Percentiles rank a stretch among this genome's conserved stretches.
Conservation (phyloP, 2,888 invertebrate species). For the Lucinisca nassula region DNA sequence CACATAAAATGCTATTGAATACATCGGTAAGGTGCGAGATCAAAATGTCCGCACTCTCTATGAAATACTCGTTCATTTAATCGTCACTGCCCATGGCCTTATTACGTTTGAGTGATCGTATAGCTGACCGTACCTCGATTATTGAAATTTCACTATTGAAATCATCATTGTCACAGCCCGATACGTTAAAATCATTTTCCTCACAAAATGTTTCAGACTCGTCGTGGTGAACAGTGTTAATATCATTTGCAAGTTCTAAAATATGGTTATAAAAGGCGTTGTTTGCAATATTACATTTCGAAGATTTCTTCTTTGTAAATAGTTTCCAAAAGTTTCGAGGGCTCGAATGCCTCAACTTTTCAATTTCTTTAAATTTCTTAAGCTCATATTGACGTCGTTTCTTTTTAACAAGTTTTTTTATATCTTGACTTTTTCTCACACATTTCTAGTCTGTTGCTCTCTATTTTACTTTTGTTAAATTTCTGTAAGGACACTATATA, state of each 20-base stretch:
- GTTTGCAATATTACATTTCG: neutral
- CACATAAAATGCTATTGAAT: conserved; percentile 22
- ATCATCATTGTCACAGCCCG: neutral
- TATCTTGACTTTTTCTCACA: neutral
- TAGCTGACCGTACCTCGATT: neutral
- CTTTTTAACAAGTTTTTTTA: conserved; percentile 1
- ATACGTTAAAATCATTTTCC: neutral
- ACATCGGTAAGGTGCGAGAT: neutral
- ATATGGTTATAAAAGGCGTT: conserved; percentile 9
- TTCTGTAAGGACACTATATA: neutral
- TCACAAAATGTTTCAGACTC: conserved; percentile 1
- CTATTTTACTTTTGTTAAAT: neutral
- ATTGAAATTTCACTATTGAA: neutral
- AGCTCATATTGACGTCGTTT: neutral
- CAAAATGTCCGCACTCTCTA: conserved; percentile 14
- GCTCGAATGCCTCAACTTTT: neutral
- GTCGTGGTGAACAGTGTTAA: neutral
- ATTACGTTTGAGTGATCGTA: neutral
- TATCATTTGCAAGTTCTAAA: neutral
- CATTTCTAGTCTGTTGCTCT: neutral
- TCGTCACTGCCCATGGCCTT: conserved; percentile 1
- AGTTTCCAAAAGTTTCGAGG: conserved; percentile 13
- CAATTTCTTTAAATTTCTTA: conserved; percentile 12
- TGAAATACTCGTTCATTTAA: conserved; percentile 17
- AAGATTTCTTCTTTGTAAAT: neutral